A percentile compares a stretch with the other conserved stretches of the same genome.
Conservation (phyloP, 2,888 invertebrate genomes). For the Conomelus anceps region DNA sequence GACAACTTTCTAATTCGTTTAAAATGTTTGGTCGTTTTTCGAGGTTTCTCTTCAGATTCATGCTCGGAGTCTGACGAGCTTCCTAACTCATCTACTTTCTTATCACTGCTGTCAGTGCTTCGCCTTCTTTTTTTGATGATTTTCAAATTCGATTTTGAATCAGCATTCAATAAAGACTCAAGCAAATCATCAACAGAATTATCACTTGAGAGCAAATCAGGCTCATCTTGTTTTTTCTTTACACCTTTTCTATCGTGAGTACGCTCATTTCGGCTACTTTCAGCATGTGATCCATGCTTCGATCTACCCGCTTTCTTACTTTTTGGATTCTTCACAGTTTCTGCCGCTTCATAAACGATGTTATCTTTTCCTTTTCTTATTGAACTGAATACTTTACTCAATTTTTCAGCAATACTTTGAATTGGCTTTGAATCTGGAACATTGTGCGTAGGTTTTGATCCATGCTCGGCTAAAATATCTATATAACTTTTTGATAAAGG, state of each 20-base stretch:
- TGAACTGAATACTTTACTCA: constrained; percentile 23
- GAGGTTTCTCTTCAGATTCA: not conserved
- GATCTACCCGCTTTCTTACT: not conserved
- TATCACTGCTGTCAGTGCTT: not conserved
- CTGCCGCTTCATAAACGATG: constrained; percentile 22
- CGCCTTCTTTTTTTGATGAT: not conserved
- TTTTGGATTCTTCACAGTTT: constrained; percentile 9
- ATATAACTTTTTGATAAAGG: not conserved
- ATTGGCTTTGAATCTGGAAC: not conserved
- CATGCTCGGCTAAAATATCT: not conserved
- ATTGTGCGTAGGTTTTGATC: not conserved
- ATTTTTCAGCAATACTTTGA: constrained; percentile 14
- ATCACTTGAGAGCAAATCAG: not conserved
- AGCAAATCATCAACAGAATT: not conserved
- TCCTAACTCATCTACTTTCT: not conserved
- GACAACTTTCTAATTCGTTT: not conserved
- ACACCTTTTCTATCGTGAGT: not conserved
- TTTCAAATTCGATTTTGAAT: not conserved
- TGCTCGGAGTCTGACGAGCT: not conserved
- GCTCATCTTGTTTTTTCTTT: not conserved
- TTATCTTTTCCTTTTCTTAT: constrained; percentile 25
- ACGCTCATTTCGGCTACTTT: not conserved
- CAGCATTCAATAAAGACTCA: not conserved
- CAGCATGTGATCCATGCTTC: not conserved
- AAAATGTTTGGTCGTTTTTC: not conserved